Evolutionary conservation across 2,888 invertebrate genomes (phyloP), one percentile per base, ranked within the genome.

Genomic region (Colletes collaris): DNA sequence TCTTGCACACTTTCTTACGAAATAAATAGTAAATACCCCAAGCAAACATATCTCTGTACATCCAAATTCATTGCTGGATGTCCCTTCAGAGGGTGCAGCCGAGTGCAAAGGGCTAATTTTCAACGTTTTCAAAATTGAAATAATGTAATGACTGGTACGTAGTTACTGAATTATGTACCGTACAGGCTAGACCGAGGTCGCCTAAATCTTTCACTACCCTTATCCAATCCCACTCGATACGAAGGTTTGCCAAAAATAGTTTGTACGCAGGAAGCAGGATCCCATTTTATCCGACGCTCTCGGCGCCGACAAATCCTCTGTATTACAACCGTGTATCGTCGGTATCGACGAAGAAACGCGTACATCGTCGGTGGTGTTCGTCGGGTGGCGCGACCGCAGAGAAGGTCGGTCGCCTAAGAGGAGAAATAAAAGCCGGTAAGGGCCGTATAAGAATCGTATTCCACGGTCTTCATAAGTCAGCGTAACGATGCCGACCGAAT

Each of bases 401-500:
- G 83, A 83, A 76, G 79, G 66, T 75, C 70, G 77, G 69, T 62
- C 59, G 68, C 77, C 73, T 72, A 67, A 52, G 58, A 72, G 55
- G 70, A 79, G 79, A 83, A 83, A 83, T 83, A 83, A 83, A 79
- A 83, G 76, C 55, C 70, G 50, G 70, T 76, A 76, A 82, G 75
- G 68, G 79, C 75, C 72, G 79, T 70, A 78, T 79, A 83, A 83
- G 82, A 83, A 83, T 83, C 79, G 82, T 83, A 79, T 74, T 79
- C 76, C 79, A 79, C 83, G 83, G 79, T 83, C 83, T 84, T 84
- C 83, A 84, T 84, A 84, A 84, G 81, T 84, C 83, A 84, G 84
- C 84, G 76, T 85, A 85, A 84, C 85, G 85, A 84, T 85, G 86
- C 79, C 84, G 85, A 69, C 70, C 83, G 84, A 84, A 83, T 73